Percentiles rank a stretch among this genome's conserved stretches.
phyloP scores from a whole-genome alignment of 30 jellyfish, hydroid and myxozoan genomes.

The Pseudorhiza aurosa region DNA sequence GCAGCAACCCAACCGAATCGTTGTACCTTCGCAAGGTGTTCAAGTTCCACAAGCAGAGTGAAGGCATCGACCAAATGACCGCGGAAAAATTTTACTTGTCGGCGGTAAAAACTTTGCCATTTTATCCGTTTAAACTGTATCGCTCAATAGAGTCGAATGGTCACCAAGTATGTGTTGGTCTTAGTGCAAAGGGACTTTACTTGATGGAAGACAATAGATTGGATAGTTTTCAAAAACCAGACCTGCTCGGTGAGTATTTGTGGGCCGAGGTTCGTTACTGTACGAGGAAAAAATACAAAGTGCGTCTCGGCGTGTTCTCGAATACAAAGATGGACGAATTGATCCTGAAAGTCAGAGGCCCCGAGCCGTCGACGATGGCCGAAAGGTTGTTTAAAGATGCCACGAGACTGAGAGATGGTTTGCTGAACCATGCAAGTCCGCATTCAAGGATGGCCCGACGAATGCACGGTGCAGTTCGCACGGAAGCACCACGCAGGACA shows the following conservation, averaged over 20 bases:
- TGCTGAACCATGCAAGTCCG: not conserved
- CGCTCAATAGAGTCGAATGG: slow-evolving; percentile 13
- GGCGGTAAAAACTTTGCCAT: slow-evolving; percentile 16
- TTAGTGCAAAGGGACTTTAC: slow-evolving; percentile 25
- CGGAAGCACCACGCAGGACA: not conserved
- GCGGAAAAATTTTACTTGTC: slow-evolving; percentile 29
- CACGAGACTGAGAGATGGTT: slow-evolving; percentile 27
- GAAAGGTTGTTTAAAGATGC: slow-evolving; percentile 29
- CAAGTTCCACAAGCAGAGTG: slow-evolving; percentile 21
- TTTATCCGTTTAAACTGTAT: slow-evolving; percentile 24
- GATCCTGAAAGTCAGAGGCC: not conserved
- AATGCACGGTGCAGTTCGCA: not conserved
- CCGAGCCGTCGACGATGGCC: not conserved
- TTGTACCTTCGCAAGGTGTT: slow-evolving; percentile 23
- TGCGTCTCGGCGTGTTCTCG: slow-evolving; percentile 19
- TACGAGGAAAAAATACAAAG: slow-evolving; percentile 40
- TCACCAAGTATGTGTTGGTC: slow-evolving; percentile 22
- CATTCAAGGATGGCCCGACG: not conserved
- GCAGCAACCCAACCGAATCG: slow-evolving; percentile 36
- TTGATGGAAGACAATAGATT: slow-evolving; percentile 7
- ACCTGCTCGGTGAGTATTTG: slow-evolving; percentile 3
- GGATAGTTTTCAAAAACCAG: slow-evolving; percentile 22
- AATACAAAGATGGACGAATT: slow-evolving; percentile 17
- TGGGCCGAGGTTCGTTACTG: slow-evolving; percentile 57
- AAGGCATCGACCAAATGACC: slow-evolving; percentile 6